Conservation (phyloP, 2,113 vertebrate species). For the Dasyurus viverrinus region DNA sequence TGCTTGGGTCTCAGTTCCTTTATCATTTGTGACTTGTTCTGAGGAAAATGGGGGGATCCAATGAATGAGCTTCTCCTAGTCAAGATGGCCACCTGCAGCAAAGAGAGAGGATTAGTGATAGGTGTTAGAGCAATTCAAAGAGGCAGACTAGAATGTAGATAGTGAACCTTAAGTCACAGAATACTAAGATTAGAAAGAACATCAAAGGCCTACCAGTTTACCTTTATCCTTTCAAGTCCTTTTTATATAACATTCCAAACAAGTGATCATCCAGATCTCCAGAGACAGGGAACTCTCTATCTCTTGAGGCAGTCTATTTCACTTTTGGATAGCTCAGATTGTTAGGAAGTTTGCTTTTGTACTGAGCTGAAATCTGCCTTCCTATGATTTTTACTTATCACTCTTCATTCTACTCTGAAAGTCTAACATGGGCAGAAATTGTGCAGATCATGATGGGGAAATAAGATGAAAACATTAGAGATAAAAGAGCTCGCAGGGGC, state of each 20-base stretch:
- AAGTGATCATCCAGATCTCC: not conserved
- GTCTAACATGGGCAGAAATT: not conserved
- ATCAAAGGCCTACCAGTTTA: not conserved
- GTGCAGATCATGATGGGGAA: not conserved
- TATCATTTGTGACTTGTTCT: not conserved
- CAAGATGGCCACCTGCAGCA: not conserved
- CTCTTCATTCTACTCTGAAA: not conserved
- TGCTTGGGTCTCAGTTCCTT: not conserved
- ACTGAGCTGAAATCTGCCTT: not conserved
- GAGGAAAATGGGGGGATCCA: not conserved
- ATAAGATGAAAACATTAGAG: not conserved
- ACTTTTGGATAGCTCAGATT: not conserved
- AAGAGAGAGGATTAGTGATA: not conserved
- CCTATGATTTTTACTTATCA: not conserved
- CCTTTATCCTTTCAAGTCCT: not conserved
- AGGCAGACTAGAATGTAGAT: not conserved
- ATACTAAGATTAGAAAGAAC: not conserved
- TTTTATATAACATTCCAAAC: not conserved
- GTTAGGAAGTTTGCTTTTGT: not conserved
- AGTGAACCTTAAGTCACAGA: not conserved
- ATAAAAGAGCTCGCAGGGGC: not conserved
- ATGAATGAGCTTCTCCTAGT: not conserved
- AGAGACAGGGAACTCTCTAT: not conserved
- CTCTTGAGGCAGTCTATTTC: not conserved
- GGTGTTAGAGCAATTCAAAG: not conserved